phyloP scores from a whole-genome alignment of 2,888 invertebrate genomes.

The Standfussiana lucernea region DNA sequence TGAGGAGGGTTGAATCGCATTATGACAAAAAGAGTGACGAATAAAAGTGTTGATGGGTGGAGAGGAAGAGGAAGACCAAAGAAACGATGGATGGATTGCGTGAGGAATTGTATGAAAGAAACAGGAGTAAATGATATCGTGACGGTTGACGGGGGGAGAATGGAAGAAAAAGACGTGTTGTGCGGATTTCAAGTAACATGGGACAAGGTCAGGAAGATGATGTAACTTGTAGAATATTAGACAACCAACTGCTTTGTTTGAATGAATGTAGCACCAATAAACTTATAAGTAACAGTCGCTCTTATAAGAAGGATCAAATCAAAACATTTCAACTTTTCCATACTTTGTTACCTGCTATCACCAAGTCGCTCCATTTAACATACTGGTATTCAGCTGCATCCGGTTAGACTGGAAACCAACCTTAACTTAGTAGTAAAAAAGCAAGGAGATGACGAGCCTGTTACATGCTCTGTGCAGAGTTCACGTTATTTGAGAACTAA shows the following conservation, averaged over 20 bases:
- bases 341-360: background rate
- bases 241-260: background rate
- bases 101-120: background rate
- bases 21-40: background rate
- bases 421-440: background rate
- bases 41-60: background rate
- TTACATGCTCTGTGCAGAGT: background rate
- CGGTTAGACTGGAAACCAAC: background rate
- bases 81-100: background rate
- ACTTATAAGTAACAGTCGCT: background rate
- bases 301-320: background rate
- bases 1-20: background rate
- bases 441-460: background rate
- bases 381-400: background rate
- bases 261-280: background rate
- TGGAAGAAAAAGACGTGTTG: background rate
- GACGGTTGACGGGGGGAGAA: background rate
- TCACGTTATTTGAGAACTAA: background rate
- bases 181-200: background rate
- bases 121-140: background rate
- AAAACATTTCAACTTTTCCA: background rate
- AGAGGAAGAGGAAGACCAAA: background rate
- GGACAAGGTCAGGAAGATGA: background rate
- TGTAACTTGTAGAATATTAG: background rate
- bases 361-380: background rate